Evolutionary conservation across 2,797 vertebrate genomes (phyloP).

Genomic region (Darevskia mixta): DNA sequence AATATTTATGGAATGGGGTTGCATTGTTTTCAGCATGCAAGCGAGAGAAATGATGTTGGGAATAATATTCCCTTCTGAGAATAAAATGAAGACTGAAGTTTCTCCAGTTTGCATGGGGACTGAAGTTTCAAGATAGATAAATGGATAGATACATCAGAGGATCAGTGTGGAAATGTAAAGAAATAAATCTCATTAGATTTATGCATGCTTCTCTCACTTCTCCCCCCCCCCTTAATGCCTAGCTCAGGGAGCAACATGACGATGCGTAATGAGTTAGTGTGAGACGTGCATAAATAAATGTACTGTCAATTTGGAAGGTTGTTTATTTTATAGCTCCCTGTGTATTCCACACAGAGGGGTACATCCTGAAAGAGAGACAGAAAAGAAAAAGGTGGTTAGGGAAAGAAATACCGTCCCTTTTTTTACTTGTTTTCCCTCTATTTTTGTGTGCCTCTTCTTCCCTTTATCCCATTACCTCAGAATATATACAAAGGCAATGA

Average conservation of each 20-base stretch:
- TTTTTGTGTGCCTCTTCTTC: not conserved
- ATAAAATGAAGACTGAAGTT: slow-evolving; percentile 2
- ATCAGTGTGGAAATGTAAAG: slow-evolving; percentile 36
- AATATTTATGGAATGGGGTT: slow-evolving; percentile 32
- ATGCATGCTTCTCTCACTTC: slow-evolving; percentile 39
- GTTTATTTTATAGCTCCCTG: slow-evolving; percentile 51
- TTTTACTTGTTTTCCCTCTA: slow-evolving; percentile 1
- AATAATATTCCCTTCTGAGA: slow-evolving; percentile 18
- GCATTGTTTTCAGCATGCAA: slow-evolving; percentile 23
- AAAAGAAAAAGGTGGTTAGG: slow-evolving; percentile 22
- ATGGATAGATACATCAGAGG: slow-evolving; percentile 11
- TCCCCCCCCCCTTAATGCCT: slow-evolving; percentile 22
- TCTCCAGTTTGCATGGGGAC: not conserved
- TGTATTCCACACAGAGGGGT: slow-evolving; percentile 34
- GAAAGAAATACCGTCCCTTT: slow-evolving; percentile 20
- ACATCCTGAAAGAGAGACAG: slow-evolving; percentile 50
- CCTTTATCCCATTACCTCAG: not conserved
- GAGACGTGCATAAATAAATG: slow-evolving; percentile 69
- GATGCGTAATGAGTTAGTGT: slow-evolving; percentile 64
- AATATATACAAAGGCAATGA: not conserved
- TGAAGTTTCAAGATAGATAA: not conserved
- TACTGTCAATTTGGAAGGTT: slow-evolving; percentile 58
- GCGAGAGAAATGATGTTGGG: slow-evolving; percentile 4
- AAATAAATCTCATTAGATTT: slow-evolving; percentile 60
- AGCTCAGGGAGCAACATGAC: slow-evolving; percentile 60